A percentile compares a stretch with the other conserved stretches of the same genome.
These are phyloP conservation scores for Drosophila albomicans DNA, from an alignment of 1,140 invertebrate species.

Conservation along the genomic window DNA sequence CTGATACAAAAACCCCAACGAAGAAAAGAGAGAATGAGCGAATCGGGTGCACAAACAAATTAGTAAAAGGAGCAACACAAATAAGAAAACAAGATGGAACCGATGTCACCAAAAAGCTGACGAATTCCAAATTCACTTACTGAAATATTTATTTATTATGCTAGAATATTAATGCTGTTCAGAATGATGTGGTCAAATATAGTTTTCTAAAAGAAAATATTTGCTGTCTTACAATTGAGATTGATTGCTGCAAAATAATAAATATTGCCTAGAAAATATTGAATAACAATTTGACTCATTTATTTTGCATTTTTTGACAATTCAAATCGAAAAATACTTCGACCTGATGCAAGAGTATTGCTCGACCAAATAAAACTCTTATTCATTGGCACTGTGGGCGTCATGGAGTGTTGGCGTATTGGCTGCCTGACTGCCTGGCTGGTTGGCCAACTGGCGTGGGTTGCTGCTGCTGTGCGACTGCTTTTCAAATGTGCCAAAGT, in stretches of 20 bases:
- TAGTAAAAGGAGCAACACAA: conserved; percentile 75
- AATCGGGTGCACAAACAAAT: conserved; percentile 75
- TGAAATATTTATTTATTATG: not conserved
- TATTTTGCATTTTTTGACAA: not conserved
- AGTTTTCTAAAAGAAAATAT: too few relatives aligned
- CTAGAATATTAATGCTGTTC: too few relatives aligned
- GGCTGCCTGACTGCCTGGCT: not conserved
- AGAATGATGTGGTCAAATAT: too few relatives aligned
- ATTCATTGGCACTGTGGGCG: conserved; percentile 11
- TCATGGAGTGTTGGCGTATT: conserved; percentile 8
- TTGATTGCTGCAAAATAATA: too few relatives aligned
- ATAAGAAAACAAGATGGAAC: conserved; percentile 51
- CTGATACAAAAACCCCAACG: conserved; percentile 30
- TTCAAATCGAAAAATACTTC: not conserved
- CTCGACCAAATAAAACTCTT: conserved; percentile 66
- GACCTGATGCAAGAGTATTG: conserved; percentile 17
- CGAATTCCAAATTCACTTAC: conserved; percentile 25
- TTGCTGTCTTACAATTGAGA: too few relatives aligned
- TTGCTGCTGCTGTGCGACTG: conserved; percentile 50
- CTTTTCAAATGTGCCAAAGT: conserved; percentile 82
- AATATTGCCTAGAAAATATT: too few relatives aligned
- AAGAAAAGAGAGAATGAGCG: conserved; percentile 18
- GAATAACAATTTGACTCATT: too few relatives aligned
- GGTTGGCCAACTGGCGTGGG: not conserved
- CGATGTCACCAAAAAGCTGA: not conserved